phyloP scores from a whole-genome alignment of 92 coral and sea anemone species.

The Pocillopora grandis region DNA sequence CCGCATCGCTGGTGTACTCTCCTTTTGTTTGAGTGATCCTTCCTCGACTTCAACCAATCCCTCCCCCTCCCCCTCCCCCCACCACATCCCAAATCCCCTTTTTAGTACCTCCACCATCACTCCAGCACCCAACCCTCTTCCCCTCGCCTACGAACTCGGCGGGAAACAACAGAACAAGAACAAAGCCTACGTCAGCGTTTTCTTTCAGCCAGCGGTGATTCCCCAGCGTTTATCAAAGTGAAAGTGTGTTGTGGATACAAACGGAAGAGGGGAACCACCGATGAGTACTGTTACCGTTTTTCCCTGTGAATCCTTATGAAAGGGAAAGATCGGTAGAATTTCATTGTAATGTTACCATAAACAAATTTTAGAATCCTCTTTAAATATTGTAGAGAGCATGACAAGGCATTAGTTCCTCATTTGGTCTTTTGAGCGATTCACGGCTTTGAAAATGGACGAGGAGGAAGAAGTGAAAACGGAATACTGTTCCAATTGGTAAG shows the following conservation, averaged over 20 bases:
- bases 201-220: slow-evolving; percentile 12
- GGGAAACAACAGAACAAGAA: not conserved
- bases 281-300: not conserved
- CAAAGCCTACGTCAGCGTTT: not conserved
- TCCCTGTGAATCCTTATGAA: not conserved
- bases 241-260: slow-evolving; percentile 38
- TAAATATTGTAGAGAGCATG: not conserved
- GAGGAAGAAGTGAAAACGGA: slow-evolving; percentile 34
- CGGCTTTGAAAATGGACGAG: slow-evolving; percentile 26
- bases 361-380: not conserved
- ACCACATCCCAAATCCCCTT: too few species aligned
- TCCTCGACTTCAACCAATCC: too few species aligned
- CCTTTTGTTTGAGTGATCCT: not conserved
- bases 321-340: not conserved
- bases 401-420: not conserved
- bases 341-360: slow-evolving; percentile 13
- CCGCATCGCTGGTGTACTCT: not conserved
- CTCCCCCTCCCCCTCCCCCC: too few species aligned
- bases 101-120: too few species aligned
- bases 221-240: slow-evolving; percentile 8
- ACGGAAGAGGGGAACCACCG: slow-evolving; percentile 31
- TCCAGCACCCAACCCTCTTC: not conserved
- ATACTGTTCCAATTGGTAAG: slow-evolving; percentile 59
- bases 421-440: not conserved
- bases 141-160: slow-evolving; percentile 8